phyloP scores from a whole-genome alignment of 2,113 vertebrate genomes.

The Psilopogon haemacephalus region DNA sequence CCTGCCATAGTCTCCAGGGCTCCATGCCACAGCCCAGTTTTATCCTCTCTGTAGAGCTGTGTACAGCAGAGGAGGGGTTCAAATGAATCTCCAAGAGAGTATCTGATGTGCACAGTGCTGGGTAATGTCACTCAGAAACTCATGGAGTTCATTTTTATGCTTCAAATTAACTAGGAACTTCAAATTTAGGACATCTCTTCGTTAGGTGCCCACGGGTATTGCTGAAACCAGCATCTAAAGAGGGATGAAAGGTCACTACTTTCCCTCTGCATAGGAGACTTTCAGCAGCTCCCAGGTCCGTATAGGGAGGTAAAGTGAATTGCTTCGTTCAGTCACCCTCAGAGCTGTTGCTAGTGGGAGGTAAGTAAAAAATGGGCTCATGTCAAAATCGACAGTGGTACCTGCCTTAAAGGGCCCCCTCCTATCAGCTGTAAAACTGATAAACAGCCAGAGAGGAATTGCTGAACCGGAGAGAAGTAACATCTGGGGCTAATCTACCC shows the following conservation, averaged over 20 bases:
- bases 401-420: background rate
- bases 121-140: background rate
- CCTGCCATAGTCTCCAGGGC: rapidly evolving
- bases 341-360: background rate
- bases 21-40: background rate
- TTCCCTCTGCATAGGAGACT: background rate
- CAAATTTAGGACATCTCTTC: constrained; percentile 3
- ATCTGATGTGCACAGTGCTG: background rate
- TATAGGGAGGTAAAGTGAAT: background rate
- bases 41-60: background rate
- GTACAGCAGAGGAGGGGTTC: background rate
- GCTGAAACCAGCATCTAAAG: background rate
- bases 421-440: background rate
- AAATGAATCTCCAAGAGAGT: background rate
- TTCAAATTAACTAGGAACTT: background rate
- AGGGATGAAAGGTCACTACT: background rate
- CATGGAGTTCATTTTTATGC: background rate
- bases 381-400: background rate
- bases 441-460: background rate
- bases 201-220: constrained; percentile 1
- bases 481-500: background rate
- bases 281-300: background rate
- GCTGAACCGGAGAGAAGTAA: background rate
- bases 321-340: background rate
- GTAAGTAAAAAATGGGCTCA: background rate